These are phyloP conservation scores for Drosophila kanekoi DNA, from an alignment of 2,888 invertebrate species.

Conservation along the genomic window DNA sequence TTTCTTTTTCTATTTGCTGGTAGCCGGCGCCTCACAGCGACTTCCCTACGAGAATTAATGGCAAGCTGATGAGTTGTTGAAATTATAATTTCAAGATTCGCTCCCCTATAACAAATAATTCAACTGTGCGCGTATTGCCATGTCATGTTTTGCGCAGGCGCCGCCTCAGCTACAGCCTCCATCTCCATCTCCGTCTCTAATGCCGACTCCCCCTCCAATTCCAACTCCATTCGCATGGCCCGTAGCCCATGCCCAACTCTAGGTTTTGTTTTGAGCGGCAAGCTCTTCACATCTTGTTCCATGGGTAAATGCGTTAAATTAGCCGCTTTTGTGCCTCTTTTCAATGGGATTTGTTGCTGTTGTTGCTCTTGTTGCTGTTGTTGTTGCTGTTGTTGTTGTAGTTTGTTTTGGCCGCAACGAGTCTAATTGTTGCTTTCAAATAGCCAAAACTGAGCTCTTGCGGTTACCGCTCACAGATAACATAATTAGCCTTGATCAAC, in stretches of 20 bases:
- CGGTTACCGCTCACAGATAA: constrained; percentile 35
- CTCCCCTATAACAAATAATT: constrained; percentile 3
- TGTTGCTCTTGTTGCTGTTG: constrained; percentile 11
- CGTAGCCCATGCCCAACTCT: neutral
- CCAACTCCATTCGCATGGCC: constrained; percentile 5
- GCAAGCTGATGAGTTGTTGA: constrained; percentile 81
- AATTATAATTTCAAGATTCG: constrained; percentile 63
- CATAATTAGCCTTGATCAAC: constrained; percentile 49
- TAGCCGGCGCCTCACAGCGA: constrained; percentile 62
- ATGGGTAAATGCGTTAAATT: constrained; percentile 80
- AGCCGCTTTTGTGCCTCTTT: constrained; percentile 71
- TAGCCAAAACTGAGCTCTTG: constrained; percentile 18
- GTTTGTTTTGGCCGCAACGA: constrained; percentile 37
- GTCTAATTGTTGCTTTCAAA: constrained; percentile 54
- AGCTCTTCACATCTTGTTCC: constrained; percentile 32
- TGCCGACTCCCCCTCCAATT: constrained; percentile 9
- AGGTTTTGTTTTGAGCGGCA: constrained; percentile 31
- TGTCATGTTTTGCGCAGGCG: constrained; percentile 63
- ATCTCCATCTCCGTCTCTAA: no score
- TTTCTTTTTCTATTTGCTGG: constrained; percentile 12
- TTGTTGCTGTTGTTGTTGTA: constrained; percentile 13
- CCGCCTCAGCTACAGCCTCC: constrained; percentile 42
- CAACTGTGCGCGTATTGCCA: constrained; percentile 33
- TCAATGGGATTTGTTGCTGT: constrained; percentile 26
- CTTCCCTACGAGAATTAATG: constrained; percentile 69